Evolutionary conservation across 2,113 vertebrate genomes (phyloP).

Genomic region (Myiopsitta monachus): DNA sequence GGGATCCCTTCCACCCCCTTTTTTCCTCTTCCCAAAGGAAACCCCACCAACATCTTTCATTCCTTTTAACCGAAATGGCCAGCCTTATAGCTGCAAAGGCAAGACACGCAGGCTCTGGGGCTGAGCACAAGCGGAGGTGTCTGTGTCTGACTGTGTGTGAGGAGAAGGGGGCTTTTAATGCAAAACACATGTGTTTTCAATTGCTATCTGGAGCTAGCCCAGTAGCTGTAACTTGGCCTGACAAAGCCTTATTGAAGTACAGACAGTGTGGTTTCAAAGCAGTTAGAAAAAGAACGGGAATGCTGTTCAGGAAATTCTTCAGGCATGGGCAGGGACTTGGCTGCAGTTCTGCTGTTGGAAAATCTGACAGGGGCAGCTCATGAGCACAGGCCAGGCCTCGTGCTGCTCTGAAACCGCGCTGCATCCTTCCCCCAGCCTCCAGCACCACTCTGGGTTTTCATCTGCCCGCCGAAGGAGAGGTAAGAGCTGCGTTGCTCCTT

Average conservation of each 20-base stretch:
- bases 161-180: conserved; percentile 66
- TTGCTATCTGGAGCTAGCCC: conserved; percentile 83
- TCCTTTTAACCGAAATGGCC: background rate
- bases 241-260: conserved; percentile 76
- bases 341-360: conserved; percentile 84
- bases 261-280: conserved; percentile 79
- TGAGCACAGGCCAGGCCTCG: conserved; percentile 78
- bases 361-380: conserved; percentile 85
- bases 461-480: conserved; percentile 54
- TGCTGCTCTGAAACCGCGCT: conserved; percentile 61
- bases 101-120: background rate
- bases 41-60: background rate
- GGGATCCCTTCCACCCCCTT: background rate
- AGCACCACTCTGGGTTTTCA: conserved; percentile 15
- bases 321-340: conserved; percentile 89
- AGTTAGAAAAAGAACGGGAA: conserved; percentile 75
- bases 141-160: background rate
- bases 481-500: conserved; percentile 35
- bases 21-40: background rate
- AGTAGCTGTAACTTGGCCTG: conserved; percentile 77
- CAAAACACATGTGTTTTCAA: conserved; percentile 84
- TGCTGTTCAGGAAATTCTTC: conserved; percentile 87
- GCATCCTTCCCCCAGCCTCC: conserved; percentile 45
- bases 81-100: background rate
- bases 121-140: background rate